Evolutionary conservation across 1,140 invertebrate species (phyloP).

Genomic region (Tachypleus tridentatus): DNA sequence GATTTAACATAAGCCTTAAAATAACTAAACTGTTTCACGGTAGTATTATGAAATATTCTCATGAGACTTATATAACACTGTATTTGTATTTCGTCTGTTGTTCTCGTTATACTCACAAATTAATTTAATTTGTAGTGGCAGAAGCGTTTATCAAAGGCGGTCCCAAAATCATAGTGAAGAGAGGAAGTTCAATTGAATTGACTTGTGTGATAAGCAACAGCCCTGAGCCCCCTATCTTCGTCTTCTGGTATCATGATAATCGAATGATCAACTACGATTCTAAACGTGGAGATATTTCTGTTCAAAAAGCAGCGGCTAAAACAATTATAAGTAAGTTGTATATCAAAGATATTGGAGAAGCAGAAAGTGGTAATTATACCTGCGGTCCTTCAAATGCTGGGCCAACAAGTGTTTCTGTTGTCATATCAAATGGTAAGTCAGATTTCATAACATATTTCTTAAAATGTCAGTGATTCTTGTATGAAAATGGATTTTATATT

Average conservation of each 20-base stretch:
- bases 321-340: constrained; percentile 75
- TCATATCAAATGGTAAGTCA: constrained; percentile 63
- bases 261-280: constrained; percentile 29
- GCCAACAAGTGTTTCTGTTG: constrained; percentile 55
- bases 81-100: too few relatives aligned
- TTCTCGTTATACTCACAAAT: too few relatives aligned
- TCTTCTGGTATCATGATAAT: constrained; percentile 66
- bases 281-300: constrained; percentile 9
- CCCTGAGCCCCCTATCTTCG: constrained; percentile 79
- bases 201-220: constrained; percentile 81
- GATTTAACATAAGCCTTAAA: too few relatives aligned
- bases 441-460: constrained; percentile 25
- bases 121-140: constrained; percentile 51
- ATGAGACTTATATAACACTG: too few relatives aligned
- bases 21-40: too few relatives aligned
- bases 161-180: constrained; percentile 77
- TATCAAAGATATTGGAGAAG: constrained; percentile 66
- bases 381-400: constrained; percentile 71
- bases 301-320: constrained; percentile 48
- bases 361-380: constrained; percentile 79
- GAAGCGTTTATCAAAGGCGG: constrained; percentile 76
- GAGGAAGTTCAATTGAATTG: constrained; percentile 82
- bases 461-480: too few relatives aligned
- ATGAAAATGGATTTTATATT: too few relatives aligned
- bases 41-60: too few relatives aligned